Percentiles rank a stretch among this genome's conserved stretches.
Evolutionary conservation across 2,113 vertebrate species (phyloP).

Genomic region (Psilopogon haemacephalus): DNA sequence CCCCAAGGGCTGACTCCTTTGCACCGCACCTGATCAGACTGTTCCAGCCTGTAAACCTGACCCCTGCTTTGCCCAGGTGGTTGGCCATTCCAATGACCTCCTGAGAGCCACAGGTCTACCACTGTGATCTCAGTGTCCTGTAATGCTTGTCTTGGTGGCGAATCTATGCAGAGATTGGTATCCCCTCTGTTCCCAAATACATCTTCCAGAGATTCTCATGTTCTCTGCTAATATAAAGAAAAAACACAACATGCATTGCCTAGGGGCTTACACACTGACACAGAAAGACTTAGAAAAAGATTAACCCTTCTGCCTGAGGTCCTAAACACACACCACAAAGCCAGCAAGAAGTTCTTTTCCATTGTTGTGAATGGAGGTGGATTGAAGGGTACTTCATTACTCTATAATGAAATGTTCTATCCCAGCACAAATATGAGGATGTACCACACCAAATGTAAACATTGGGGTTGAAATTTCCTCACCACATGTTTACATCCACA

Average conservation of each 20-base stretch:
- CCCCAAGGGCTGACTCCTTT: too few relatives aligned
- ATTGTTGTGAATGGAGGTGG: neutral
- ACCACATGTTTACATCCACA: neutral
- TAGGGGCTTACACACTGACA: neutral
- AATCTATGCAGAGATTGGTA: fast-evolving
- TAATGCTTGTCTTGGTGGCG: neutral
- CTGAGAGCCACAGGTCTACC: neutral
- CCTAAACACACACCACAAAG: neutral
- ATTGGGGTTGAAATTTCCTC: neutral
- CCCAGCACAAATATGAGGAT: neutral
- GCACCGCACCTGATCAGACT: too few relatives aligned
- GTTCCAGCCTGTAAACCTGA: too few relatives aligned
- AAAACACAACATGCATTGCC: neutral
- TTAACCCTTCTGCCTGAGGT: neutral
- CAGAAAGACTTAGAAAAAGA: neutral
- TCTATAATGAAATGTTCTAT: neutral
- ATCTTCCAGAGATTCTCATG: neutral
- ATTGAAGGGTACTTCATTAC: neutral
- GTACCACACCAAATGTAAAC: neutral
- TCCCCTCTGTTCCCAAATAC: neutral
- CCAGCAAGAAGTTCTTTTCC: neutral
- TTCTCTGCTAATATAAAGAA: neutral
- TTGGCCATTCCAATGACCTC: too few relatives aligned
- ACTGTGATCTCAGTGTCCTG: neutral
- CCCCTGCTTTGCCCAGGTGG: too few relatives aligned